These are phyloP conservation scores for Heterocephalus glaber DNA, from an alignment of 2,113 vertebrate genomes.

Conservation along the genomic window DNA sequence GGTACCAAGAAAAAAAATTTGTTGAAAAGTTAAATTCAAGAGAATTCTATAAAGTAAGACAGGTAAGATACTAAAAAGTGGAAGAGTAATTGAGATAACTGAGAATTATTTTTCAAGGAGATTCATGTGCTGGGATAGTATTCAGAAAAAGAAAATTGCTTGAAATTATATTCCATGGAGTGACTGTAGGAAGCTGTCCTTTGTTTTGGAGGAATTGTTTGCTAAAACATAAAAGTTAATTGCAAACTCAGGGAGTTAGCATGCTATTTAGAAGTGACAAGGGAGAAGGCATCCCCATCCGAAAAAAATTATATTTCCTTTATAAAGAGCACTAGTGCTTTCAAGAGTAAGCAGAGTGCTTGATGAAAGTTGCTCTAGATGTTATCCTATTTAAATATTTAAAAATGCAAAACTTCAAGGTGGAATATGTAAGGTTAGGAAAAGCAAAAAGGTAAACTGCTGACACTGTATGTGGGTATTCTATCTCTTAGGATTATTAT, in stretches of 20 bases:
- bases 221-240: neutral
- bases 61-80: neutral
- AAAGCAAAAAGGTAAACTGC: neutral
- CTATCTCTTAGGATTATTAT: neutral
- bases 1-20: neutral
- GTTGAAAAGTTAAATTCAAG: neutral
- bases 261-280: neutral
- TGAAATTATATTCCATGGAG: neutral
- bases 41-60: neutral
- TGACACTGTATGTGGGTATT: neutral
- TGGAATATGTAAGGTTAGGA: neutral
- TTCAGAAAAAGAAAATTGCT: neutral
- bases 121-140: neutral
- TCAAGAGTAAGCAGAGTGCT: neutral
- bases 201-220: neutral
- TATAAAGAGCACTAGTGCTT: neutral
- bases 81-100: neutral
- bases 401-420: neutral
- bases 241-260: neutral
- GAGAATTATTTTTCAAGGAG: neutral
- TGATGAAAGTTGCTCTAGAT: neutral
- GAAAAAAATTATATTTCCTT: neutral
- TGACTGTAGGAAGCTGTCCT: neutral
- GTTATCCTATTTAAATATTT: neutral
- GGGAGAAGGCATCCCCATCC: neutral